These are phyloP conservation scores for Dasypogon diadema DNA, from an alignment of 2,888 invertebrate species.

Conservation along the genomic window DNA sequence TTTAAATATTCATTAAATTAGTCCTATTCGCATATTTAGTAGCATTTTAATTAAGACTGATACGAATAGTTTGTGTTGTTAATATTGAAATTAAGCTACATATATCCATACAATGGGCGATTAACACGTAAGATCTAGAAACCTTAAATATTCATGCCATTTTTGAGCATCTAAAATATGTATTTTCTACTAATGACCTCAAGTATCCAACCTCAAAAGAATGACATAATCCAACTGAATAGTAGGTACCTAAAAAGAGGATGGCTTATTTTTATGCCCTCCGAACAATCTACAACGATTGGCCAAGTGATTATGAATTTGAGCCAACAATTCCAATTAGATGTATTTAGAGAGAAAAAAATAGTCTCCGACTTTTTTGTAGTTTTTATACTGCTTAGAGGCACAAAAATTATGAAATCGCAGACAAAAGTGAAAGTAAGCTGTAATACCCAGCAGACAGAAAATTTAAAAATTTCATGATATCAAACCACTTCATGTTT, in stretches of 20 bases:
- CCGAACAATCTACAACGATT: neutral
- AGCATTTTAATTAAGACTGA: no score
- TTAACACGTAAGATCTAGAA: no score
- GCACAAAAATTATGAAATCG: neutral
- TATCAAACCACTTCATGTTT: neutral
- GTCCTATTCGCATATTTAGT: no score
- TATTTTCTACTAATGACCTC: no score
- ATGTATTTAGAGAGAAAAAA: neutral
- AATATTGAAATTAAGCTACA: no score
- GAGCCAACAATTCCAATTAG: neutral
- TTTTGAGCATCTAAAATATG: no score
- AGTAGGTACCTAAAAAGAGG: neutral
- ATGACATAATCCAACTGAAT: no score
- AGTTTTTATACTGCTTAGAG: neutral
- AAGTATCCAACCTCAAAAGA: no score
- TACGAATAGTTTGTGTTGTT: no score
- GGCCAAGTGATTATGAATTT: neutral
- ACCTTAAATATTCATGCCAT: no score
- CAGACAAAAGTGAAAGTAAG: slow-evolving; percentile 23
- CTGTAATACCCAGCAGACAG: neutral
- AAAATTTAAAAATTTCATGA: neutral
- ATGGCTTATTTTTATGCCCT: neutral
- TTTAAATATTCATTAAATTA: neutral
- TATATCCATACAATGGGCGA: no score
- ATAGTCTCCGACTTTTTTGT: neutral